Base-by-base conservation (phyloP, 2,797 vertebrate species). In the Sebastes steindachneri region DNA sequence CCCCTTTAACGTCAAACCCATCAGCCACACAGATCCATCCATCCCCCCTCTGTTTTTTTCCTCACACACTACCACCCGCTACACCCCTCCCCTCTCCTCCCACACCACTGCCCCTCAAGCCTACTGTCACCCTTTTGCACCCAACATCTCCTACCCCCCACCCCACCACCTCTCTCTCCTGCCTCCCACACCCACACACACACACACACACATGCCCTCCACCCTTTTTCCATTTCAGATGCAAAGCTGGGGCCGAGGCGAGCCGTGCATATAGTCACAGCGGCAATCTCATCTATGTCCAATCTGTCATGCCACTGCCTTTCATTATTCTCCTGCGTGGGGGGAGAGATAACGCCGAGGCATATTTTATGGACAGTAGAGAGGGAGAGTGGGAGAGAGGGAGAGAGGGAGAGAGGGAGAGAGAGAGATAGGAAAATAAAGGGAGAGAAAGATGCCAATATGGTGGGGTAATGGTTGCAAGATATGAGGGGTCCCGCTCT, bases 251-350 rank as follows among this genome's bases (percentile, higher is more conserved):
- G 94, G 89, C 92, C 92, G 92, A 93, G 87, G 94, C 91, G 90
- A 92, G 84, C 83, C 92, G 90, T 96, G 91, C 94, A 95, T 96
- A 97, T 96, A 96, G 95, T 94, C 92, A 93, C 93, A 94, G 94
- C 93, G 85, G 95, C 96, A 93, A 96, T 96, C 93, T 96, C 95
- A 97, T 97, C 96, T 97, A 96, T 97, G 96, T 97, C 96, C 96
- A 96, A 93, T 96, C 95, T 96, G 95, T 94, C 94, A 94, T 95
- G 95, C 89, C 93, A 93, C 94, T 94, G 95, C 94, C 96, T 97
- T 95, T 96, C 95, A 95, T 96, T 96, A 96, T 96, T 96, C 93
- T 94, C 92, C 94, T 95, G 94, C 92, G 92, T 90, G 91, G 90
- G 92, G 92, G 88, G 86, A 89, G 93, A 94, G 95, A 96, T 95